Evolutionary conservation across 23 tunicate genomes (phyloP), one percentile per base, ranked within the genome.

Genomic region (Halocynthia roretzi): DNA sequence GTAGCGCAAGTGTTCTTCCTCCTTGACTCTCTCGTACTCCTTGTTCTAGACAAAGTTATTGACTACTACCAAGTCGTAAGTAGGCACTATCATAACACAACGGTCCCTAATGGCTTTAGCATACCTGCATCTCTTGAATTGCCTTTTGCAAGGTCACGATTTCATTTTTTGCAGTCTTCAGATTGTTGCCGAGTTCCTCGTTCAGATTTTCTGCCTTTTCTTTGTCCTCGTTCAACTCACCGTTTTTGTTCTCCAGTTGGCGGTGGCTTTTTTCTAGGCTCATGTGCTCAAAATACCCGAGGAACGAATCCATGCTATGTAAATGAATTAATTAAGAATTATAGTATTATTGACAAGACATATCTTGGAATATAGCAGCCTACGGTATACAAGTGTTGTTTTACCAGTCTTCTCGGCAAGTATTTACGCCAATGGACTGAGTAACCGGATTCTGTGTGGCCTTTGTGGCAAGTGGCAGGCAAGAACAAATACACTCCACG

Each of bases 261-360:
- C 78, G 70, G 86, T 81, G 84, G 10, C 78, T 75, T 18, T 81
- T 76, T 65, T 91, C 97, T 53, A 91, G 56, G 12, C 77, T 77
- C 17, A 65, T 56, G 62, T 91, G 90, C 8, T 85, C 97, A 66
- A 73, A 85, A 78, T 91, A 91, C 20, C 97, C 97, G 52, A 85
- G 83, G 14, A 71, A 75, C 9, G 97, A 91, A 81, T 71, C 61
- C 72, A 77, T 56, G 55, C 97, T 91, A 19, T 14, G 56, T 17
- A 74, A 65, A 10, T 5, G n/a, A 58, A 58, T 15, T 58, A 58
- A 58, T 14, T 4, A 10, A 14, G 15, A 58, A 58, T 58, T 15
- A 1, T 14, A 14, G 2, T 2, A 58, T 58, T 58, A 58, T 1
- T 15, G 44, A 31, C 2, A 31, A 1, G 44, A 31, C 44, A 15